Base-by-base conservation (phyloP, 1,140 invertebrate genomes). In the Bombus superbus region DNA sequence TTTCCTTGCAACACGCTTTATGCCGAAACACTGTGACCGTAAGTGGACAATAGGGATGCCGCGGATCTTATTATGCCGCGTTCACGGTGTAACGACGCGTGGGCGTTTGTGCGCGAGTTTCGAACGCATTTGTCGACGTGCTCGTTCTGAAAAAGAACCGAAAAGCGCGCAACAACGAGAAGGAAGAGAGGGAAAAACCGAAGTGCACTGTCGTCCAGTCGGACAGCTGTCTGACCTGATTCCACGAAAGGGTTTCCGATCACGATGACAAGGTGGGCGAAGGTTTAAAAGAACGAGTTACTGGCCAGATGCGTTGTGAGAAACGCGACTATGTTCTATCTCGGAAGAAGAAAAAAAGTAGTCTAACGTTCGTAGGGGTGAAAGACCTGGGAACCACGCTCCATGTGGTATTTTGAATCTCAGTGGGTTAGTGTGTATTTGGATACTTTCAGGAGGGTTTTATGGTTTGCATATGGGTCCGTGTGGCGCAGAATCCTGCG, bases 21-120 rank as follows among this genome's bases (percentile, higher is more conserved):
- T 9, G 3, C 35, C 35, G n/a, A 35, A 28, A 84, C 73, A 84
- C 69, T 86, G 77, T 79, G 83, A 77, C 83, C 88, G 59, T 91
- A 92, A 92, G 91, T 91, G 90, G 90, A 90, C 90, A 89, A 91
- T 82, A 79, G 76, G 81, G 57, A 78, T 86, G 74, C 81, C 84
- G 81, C 71, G 75, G 85, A 86, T 83, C 74, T 75, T 73, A 86
- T 92, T 90, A 83, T 85, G 53, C 44, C 42, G 79, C 69, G 69
- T 79, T 83, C 85, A 85, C 81, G 78, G 74, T 86, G 76, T 85
- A 66, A 42, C 64, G 1, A 35, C 32, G 71, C 74, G 85, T 89
- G 73, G 85, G 89, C 79, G 86, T 85, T 32, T 18, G 57, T 35
- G 35, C 40, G 25, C 78, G 72, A 76, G 53, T 76, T 75, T 82